A percentile compares a stretch with the other conserved stretches of the same genome.
These are phyloP conservation scores for Mycalesis mineus DNA, from an alignment of 2,888 invertebrate genomes.

Conservation along the genomic window DNA sequence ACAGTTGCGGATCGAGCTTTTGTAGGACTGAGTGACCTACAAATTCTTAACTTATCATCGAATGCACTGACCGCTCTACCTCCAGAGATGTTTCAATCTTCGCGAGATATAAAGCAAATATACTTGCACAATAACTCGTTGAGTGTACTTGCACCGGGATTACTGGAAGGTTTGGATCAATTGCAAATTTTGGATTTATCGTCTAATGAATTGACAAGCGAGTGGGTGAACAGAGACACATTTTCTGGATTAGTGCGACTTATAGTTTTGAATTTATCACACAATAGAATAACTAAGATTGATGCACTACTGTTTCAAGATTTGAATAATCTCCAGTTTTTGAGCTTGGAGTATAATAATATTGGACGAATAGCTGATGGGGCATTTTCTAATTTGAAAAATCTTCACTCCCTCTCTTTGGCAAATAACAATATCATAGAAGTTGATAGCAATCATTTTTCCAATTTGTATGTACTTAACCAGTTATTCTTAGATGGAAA, in stretches of 20 bases:
- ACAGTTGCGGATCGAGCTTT: slow-evolving; percentile 86
- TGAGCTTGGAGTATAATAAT: slow-evolving; percentile 85
- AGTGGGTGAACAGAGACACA: slow-evolving; percentile 87
- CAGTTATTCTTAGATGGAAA: slow-evolving; percentile 87
- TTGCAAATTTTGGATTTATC: slow-evolving; percentile 86
- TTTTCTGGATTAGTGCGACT: slow-evolving; percentile 86
- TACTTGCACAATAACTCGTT: slow-evolving; percentile 88
- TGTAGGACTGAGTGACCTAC: slow-evolving; percentile 82
- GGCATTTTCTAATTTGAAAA: slow-evolving; percentile 86
- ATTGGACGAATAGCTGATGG: slow-evolving; percentile 84
- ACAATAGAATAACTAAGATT: slow-evolving; percentile 84
- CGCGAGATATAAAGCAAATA: slow-evolving; percentile 84
- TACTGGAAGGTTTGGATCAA: slow-evolving; percentile 85
- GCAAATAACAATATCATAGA: slow-evolving; percentile 84
- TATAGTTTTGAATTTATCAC: slow-evolving; percentile 85
- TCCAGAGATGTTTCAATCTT: slow-evolving; percentile 86
- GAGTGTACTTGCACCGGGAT: slow-evolving; percentile 84
- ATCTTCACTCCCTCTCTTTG: slow-evolving; percentile 85
- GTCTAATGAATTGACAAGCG: slow-evolving; percentile 85
- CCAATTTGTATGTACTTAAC: slow-evolving; percentile 84
- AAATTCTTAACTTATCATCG: slow-evolving; percentile 86
- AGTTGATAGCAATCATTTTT: slow-evolving; percentile 84
- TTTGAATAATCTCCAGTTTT: slow-evolving; percentile 84
- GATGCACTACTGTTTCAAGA: slow-evolving; percentile 85
- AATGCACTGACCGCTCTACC: slow-evolving; percentile 88